These are phyloP conservation scores for Phengaris arion DNA, from an alignment of 2,888 invertebrate genomes.

Conservation along the genomic window DNA sequence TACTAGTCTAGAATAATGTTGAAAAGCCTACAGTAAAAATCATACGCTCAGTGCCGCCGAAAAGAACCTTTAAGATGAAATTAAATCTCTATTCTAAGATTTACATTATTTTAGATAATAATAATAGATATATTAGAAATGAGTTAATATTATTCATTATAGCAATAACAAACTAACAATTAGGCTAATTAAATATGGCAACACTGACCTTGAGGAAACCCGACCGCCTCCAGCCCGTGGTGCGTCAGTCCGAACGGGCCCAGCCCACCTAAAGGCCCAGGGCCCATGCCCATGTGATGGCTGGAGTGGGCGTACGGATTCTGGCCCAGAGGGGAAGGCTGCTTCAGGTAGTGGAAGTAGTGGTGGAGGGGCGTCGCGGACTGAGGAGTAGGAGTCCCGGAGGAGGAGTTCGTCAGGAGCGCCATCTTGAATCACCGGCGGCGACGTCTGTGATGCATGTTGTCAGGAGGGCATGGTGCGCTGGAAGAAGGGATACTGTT, in stretches of 20 bases:
- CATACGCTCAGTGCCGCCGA: too few species aligned
- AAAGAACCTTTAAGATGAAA: too few species aligned
- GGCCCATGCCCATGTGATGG: slow-evolving; percentile 79
- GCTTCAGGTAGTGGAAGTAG: slow-evolving; percentile 80
- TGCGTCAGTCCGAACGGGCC: slow-evolving; percentile 74
- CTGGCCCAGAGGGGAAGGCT: slow-evolving; percentile 74
- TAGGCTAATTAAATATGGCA: not conserved
- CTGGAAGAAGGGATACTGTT: slow-evolving; percentile 37
- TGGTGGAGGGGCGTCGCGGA: slow-evolving; percentile 77
- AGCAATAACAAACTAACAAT: too few species aligned
- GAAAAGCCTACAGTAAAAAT: too few species aligned
- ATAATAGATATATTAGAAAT: too few species aligned
- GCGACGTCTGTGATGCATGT: slow-evolving; percentile 58
- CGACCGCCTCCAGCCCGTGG: slow-evolving; percentile 74
- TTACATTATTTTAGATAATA: too few species aligned
- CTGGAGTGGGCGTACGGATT: slow-evolving; percentile 72
- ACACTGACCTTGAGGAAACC: slow-evolving; percentile 73
- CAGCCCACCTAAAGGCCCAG: slow-evolving; percentile 69
- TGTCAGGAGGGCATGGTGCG: slow-evolving; percentile 6
- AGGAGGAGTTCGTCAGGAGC: slow-evolving; percentile 70
- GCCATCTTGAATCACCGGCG: slow-evolving; percentile 57
- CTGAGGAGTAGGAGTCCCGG: slow-evolving; percentile 70
- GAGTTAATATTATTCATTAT: too few species aligned
- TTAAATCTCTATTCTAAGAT: too few species aligned
- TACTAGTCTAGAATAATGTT: not conserved